These are phyloP conservation scores for Perizoma flavofasciatum DNA, from an alignment of 2,888 invertebrate species.

Conservation along the genomic window DNA sequence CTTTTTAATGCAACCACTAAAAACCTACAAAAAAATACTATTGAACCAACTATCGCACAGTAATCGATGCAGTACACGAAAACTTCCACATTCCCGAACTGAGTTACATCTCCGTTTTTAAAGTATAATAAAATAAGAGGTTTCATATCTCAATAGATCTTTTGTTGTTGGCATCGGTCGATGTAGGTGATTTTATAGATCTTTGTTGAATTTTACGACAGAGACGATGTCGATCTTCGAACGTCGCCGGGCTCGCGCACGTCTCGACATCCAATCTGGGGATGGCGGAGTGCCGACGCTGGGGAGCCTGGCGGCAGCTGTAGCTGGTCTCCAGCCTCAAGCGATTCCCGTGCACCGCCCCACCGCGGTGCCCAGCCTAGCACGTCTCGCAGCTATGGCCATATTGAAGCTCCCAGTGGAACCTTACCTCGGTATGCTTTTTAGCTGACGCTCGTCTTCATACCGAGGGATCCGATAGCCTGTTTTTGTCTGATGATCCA, in stretches of 20 bases:
- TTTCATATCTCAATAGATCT: too few species aligned
- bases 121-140: too few species aligned
- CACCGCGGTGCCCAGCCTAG: neutral
- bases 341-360: neutral
- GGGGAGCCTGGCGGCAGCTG: neutral
- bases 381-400: neutral
- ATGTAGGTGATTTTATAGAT: too few species aligned
- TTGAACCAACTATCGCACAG: too few species aligned
- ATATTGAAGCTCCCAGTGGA: neutral
- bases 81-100: too few species aligned
- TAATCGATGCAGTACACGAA: too few species aligned
- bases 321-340: neutral
- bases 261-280: neutral
- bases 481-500: slow-evolving; percentile 4
- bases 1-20: too few species aligned
- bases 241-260: slow-evolving; percentile 2
- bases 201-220: neutral
- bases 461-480: neutral
- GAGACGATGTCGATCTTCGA: neutral
- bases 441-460: neutral
- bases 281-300: slow-evolving; percentile 2
- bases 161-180: too few species aligned
- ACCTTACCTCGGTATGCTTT: neutral
- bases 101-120: too few species aligned
- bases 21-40: too few species aligned